Base-by-base conservation (phyloP, 2,797 vertebrate species). In the Borostomias antarcticus region DNA sequence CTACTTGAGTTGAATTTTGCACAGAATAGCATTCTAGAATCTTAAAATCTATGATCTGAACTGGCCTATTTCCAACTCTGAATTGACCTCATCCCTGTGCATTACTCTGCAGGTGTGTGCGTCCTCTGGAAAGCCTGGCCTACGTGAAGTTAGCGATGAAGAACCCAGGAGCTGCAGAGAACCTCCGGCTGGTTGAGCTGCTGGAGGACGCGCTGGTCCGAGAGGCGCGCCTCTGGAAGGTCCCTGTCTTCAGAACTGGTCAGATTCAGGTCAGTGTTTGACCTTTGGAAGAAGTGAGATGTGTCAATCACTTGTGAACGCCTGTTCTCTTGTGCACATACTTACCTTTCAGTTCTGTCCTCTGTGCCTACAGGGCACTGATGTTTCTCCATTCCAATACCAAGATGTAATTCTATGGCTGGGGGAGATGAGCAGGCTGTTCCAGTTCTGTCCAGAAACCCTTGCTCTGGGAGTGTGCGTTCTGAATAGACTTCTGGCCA, bases 171-270 rank as follows among this genome's bases (percentile, higher is more conserved):
- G 59, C 77, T 4, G 81, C 37, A 0, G 86, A 89, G 64, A 78
- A 72, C 75, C 82, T 54, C 0, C 69, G 70, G 28, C 78, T 95
- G 76, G 74, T 70, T 5, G 68, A 66, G 17, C 70, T 89, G 52
- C 81, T 95, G 80, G 86, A 92, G 60, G 89, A 86, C 0, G 88
- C 91, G 21, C 88, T 95, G 75, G 64, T 76, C 56, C 66, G 89
- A 72, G 92, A 95, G 75, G 68, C 68, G 43, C 88, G 84, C 6
- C 83, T 93, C 50, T 94, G 93, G 92, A 94, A 93, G 80, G 88
- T 76, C 0, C 92, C 92, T 0, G 63, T 90, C 72, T 91, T 92
- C 76, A 90, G 90, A 70, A 83, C 85, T 2, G 88, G 84, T 51
- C 75, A 64, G 32, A 70, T 94, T 75, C 92, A 93, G 91, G 92